These are phyloP conservation scores for Acholoe squamosa DNA, from an alignment of 2,888 invertebrate genomes.

Conservation along the genomic window DNA sequence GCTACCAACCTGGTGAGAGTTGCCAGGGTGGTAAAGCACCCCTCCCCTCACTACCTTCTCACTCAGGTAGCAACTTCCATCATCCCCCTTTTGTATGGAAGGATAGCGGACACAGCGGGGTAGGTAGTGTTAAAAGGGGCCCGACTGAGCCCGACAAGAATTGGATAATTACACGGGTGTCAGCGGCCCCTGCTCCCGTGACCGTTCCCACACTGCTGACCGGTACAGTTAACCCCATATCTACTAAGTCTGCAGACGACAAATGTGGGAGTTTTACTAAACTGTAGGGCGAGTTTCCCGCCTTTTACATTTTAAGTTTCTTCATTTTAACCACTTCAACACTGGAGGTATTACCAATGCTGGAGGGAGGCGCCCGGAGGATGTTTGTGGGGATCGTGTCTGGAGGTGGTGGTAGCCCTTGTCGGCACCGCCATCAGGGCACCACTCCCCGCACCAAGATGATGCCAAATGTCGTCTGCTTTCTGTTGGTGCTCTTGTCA, in stretches of 20 bases:
- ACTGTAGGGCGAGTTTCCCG: too few species aligned
- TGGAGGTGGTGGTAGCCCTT: background rate
- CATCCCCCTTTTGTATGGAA: background rate
- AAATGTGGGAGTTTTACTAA: too few species aligned
- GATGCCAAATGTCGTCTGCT: background rate
- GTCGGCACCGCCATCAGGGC: background rate
- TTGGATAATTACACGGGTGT: conserved; percentile 48
- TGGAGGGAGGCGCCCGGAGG: conserved; percentile 1
- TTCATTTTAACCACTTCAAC: conserved; percentile 20
- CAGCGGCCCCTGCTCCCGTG: background rate
- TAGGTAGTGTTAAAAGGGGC: background rate
- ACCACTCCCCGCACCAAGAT: background rate
- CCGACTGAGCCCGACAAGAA: background rate
- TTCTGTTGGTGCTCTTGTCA: conserved; percentile 19
- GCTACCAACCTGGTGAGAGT: too few species aligned
- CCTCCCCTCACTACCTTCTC: too few species aligned
- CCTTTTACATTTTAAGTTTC: background rate
- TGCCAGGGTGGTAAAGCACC: too few species aligned
- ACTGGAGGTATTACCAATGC: conserved; percentile 31
- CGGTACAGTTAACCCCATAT: too few species aligned
- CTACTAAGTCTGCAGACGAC: too few species aligned
- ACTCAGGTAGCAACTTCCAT: background rate
- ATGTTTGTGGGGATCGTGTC: background rate
- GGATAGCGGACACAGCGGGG: conserved; percentile 4
- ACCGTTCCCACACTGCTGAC: too few species aligned